Percentiles rank a stretch among this genome's conserved stretches.
These are phyloP conservation scores for Hyalella azteca DNA, from an alignment of 2,888 invertebrate species.

Conservation along the genomic window DNA sequence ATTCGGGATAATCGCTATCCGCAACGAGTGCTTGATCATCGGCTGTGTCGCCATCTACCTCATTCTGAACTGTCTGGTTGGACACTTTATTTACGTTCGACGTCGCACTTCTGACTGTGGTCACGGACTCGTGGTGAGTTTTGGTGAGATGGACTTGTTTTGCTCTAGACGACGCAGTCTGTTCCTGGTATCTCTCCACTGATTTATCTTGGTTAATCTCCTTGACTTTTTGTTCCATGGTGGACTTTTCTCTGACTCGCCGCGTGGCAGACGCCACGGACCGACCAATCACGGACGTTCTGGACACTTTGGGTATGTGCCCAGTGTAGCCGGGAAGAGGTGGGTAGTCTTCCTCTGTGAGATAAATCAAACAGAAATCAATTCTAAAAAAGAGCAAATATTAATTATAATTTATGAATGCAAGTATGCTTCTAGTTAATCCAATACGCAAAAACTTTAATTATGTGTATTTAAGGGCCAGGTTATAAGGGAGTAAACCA, in stretches of 20 bases:
- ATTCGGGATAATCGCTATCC: neutral
- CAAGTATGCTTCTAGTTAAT: neutral
- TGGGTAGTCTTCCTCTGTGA: slow-evolving; percentile 67
- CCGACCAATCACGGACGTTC: slow-evolving; percentile 64
- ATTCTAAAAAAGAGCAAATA: neutral
- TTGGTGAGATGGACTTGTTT: neutral
- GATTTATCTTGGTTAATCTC: slow-evolving; percentile 2
- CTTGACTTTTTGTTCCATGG: slow-evolving; percentile 21
- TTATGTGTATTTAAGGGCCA: too few species aligned
- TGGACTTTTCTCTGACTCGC: slow-evolving; percentile 16
- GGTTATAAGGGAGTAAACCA: too few species aligned
- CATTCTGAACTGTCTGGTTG: neutral
- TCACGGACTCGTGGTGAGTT: neutral
- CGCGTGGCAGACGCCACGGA: slow-evolving; percentile 52
- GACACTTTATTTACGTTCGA: neutral
- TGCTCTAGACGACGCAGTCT: slow-evolving; percentile 23
- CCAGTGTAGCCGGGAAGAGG: slow-evolving; percentile 78
- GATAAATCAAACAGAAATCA: neutral
- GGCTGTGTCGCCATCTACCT: neutral
- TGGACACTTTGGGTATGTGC: slow-evolving; percentile 74
- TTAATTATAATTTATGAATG: neutral
- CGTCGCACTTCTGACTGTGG: neutral
- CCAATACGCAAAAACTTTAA: too few species aligned
- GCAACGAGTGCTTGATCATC: neutral
- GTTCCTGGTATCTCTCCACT: slow-evolving; percentile 26